Evolutionary conservation across 2,797 vertebrate species (phyloP).

Genomic region (Eulemur coronatus): DNA sequence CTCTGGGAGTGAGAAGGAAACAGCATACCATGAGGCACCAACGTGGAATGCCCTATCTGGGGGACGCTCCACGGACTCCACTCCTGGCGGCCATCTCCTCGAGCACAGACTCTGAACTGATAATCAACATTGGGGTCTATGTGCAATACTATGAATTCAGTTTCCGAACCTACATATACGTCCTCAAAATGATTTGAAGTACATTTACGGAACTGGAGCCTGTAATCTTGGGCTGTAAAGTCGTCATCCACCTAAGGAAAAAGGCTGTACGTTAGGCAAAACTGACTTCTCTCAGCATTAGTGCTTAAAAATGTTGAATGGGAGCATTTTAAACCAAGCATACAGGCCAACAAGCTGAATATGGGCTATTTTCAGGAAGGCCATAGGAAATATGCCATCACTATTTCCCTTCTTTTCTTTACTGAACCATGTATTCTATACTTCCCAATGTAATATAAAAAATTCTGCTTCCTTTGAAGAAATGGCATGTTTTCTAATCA

Average conservation of each 20-base stretch:
- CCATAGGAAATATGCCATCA: neutral
- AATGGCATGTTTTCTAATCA: neutral
- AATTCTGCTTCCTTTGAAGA: neutral
- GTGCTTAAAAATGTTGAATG: neutral
- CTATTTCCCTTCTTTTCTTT: neutral
- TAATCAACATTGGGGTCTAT: slow-evolving; percentile 93
- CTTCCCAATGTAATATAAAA: neutral
- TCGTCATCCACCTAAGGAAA: slow-evolving; percentile 94
- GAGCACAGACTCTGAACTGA: slow-evolving; percentile 94
- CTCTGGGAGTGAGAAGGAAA: neutral
- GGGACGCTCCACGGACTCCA: slow-evolving; percentile 98
- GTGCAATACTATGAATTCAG: slow-evolving; percentile 94
- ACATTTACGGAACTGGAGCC: slow-evolving; percentile 92
- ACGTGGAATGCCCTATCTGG: slow-evolving; percentile 90
- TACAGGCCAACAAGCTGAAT: neutral
- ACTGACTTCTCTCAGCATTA: neutral
- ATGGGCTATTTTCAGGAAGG: neutral
- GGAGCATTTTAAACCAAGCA: neutral
- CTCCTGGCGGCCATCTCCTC: slow-evolving; percentile 95
- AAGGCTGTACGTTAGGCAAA: neutral
- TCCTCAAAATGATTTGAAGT: slow-evolving; percentile 92
- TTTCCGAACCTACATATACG: slow-evolving; percentile 92
- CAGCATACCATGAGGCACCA: slow-evolving; percentile 92
- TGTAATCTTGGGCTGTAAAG: slow-evolving; percentile 92
- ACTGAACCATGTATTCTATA: neutral